Evolutionary conservation across 2,797 vertebrate species (phyloP), one percentile per base, ranked within the genome.

Genomic region (Distichodus sexfasciatus): DNA sequence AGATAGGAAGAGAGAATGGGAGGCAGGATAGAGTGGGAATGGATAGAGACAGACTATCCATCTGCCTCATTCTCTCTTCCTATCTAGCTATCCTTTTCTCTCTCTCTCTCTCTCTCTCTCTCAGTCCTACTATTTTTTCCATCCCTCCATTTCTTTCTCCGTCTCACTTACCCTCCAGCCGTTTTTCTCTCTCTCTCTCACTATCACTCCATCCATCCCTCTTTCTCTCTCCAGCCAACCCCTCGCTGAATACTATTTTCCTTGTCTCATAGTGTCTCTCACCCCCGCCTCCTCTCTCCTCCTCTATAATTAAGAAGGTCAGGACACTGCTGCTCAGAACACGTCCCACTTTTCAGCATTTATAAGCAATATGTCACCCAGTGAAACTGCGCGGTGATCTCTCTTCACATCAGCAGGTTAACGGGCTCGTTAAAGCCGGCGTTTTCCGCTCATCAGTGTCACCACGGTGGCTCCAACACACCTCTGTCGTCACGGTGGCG

Each of bases 221-320:
- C 24, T 29, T 29, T 43, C 35, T 15, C 28, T 6, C 4, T 3
- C 15, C 6, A n/a, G 28, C 21, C 2, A 14, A 17, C 35, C 2
- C 46, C 12, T 48, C 46, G n/a, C 17, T 48, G 11, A 6, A 19
- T 51, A 23, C n/a, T n/a, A 6, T 11, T 51, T 21, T n/a, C 23
- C 21, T 17, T 58, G 23, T n/a, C n/a, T 11, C 12, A n/a, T n/a
- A n/a, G n/a, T n/a, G n/a, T 40, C 29, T 36, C 41, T 31, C 3
- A 26, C 46, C 28, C 10, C 10, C 21, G 46, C 26, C 46, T 17
- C 28, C 11, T 59, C 26, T 71, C 43, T 44, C 29, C 47, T 11
- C 46, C 21, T 61, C 31, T 61, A 50, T 74, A 77, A 76, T 77
- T 74, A 77, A 51, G 19, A 62, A 61, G 67, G 71, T 76, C 57